Conservation (phyloP, 2,113 vertebrate genomes). For the Polypterus bichir region DNA sequence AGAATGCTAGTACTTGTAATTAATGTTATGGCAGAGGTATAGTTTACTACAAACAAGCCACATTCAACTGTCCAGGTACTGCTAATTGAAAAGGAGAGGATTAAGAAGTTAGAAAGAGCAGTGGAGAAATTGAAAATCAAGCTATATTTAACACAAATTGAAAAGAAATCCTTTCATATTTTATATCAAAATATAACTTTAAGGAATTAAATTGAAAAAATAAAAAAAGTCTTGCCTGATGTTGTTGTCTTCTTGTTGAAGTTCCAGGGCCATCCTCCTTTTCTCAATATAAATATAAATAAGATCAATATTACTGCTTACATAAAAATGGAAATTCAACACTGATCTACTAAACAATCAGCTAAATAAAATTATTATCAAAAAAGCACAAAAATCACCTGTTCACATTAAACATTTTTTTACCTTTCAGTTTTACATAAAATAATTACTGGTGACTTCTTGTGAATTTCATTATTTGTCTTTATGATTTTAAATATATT, state of each 20-base stretch:
- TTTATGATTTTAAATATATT: too few species aligned
- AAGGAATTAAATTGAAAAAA: neutral
- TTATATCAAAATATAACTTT: too few species aligned
- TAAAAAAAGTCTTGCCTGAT: slow-evolving; percentile 34
- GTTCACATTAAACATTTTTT: neutral
- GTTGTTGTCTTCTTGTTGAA: slow-evolving; percentile 60
- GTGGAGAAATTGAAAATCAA: too few species aligned
- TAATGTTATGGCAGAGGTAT: too few species aligned
- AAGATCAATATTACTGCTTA: neutral
- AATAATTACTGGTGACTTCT: neutral
- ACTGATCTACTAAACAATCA: neutral
- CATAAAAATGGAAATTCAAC: neutral
- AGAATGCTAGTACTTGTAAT: too few species aligned
- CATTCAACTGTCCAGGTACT: too few species aligned
- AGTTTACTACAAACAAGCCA: too few species aligned
- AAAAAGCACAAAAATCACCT: neutral
- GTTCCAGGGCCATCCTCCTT: slow-evolving; percentile 62
- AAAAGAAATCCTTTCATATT: too few species aligned
- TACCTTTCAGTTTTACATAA: neutral
- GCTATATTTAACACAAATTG: too few species aligned
- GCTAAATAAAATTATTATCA: neutral
- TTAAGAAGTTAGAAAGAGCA: too few species aligned
- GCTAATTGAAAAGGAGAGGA: too few species aligned
- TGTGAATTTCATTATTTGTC: too few species aligned
- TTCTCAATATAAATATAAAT: slow-evolving; percentile 52